Evolutionary conservation across 37 sponge, comb jelly and placozoan genomes (phyloP), one percentile per base, ranked within the genome.

Genomic region (Chondrilla cf. caribensis): DNA sequence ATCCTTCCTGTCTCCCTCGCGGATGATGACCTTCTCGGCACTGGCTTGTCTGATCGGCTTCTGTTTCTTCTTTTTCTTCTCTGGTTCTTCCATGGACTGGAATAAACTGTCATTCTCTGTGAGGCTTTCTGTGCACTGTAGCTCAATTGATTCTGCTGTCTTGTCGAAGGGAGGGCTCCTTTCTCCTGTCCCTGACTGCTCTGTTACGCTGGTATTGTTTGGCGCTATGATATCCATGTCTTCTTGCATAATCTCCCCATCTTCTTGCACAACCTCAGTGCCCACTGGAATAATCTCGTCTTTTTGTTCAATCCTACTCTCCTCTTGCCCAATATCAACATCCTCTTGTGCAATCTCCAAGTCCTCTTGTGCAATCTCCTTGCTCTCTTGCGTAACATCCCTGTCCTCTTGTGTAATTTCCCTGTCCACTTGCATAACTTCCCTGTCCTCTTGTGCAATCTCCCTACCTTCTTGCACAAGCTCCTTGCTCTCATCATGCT

Each of bases 21-120:
- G 41, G 24, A 73, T 73, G 25, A 73, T 43, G 40, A 73, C 6
- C 76, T 40, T 73, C 44, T 73, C 76, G 2, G 76, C 8, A 42
- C 76, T 73, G 3, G 72, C 19, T 21, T 39, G 38, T 22, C 76
- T 28, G 4, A 28, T 29, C 24, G 35, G 68, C 35, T 26, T 67
- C 29, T 2, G 81, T 33, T 29, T 80, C 62, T 64, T 80, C 81
- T 80, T 25, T 6, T 11, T 57, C 60, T 80, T 80, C 60, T 9
- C 7, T 6, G 8, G 25, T 67, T 67, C 35, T 32, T 67, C 35
- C 68, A 28, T 67, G 68, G 29, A 28, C 35, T 8, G 68, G 35
- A 67, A 67, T 2, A 4, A 11, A 47, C 51, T 47, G 51, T 47
- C 51, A n/a, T n/a, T n/a, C n/a, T n/a, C n/a, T n/a, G n/a, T n/a